Base-by-base conservation (phyloP, 1,140 invertebrate species). In the Gryllus bimaculatus region DNA sequence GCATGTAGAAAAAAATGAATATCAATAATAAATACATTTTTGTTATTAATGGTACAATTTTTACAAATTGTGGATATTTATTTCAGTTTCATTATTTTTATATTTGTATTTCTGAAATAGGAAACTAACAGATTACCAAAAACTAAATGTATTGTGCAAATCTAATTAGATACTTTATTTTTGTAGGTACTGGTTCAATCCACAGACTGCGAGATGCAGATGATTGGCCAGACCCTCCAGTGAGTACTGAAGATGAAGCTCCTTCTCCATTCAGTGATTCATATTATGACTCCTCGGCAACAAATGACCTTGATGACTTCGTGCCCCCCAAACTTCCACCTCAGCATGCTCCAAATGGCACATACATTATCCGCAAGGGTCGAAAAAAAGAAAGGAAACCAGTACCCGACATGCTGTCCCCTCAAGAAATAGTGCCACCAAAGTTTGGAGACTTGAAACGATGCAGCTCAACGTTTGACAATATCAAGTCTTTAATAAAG, bases 381-480 rank as follows among this genome's bases (percentile, higher is more conserved):
- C 89, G 87, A 83, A 90, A 87, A 78, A 89, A 88, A 81, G 89
- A 91, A 80, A 84, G 89, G 8, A 88, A 88, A 79, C 83, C 85
- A 8, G 78, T 90, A 18, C 47, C 39, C 7, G 13, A 21, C 48
- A 73, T 74, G 18, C n/a, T 74, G 83, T 8, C 83, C 83, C 5
- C 81, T 81, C 76, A 83, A 81, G 87, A 87, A 84, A 87, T 86
- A 73, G 84, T 81, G 78, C 84, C 85, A 8, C 87, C 87, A 77
- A 86, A 88, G 80, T 85, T 90, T 77, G 87, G 88, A 5, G 90
- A 91, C 82, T 88, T 89, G 78, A 92, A 92, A 83, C 90, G 92
- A 81, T 92, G 91, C 85, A 93, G 91, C 82, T 92, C 90, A 74
- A 93, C 92, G 5, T 94, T 94, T 85, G 92, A 93, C 86, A 93